phyloP scores from a whole-genome alignment of 1,140 invertebrate species.

The Eurosta solidaginis region DNA sequence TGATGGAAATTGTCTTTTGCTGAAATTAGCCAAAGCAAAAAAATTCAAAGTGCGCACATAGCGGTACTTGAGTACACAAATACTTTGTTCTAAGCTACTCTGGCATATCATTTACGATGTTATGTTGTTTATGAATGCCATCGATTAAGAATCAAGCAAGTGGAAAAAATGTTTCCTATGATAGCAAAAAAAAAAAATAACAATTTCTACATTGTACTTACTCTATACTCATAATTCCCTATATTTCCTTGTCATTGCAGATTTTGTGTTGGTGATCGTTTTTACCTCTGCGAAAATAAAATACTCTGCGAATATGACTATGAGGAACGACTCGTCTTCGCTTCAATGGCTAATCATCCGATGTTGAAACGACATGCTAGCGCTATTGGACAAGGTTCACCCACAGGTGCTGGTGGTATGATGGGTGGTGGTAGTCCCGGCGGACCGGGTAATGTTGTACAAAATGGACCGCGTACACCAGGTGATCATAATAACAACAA shows the following conservation, averaged over 20 bases:
- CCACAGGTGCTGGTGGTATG: slow-evolving; percentile 42
- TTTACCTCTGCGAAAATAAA: slow-evolving; percentile 96
- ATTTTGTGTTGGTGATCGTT: slow-evolving; percentile 95
- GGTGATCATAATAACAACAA: slow-evolving; percentile 58
- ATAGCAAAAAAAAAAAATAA: not conserved
- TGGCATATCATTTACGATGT: not conserved
- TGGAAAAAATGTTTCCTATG: slow-evolving; percentile 54
- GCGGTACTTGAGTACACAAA: not conserved
- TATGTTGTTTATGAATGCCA: not conserved
- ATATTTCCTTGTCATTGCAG: slow-evolving; percentile 63
- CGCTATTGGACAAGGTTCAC: slow-evolving; percentile 53
- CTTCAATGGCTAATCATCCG: slow-evolving; percentile 89
- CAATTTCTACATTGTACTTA: not conserved
- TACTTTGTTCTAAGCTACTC: not conserved
- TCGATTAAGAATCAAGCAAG: slow-evolving; percentile 43
- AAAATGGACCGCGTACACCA: slow-evolving; percentile 44
- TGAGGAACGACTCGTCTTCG: slow-evolving; percentile 88
- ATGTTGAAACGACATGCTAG: slow-evolving; percentile 85
- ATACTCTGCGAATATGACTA: slow-evolving; percentile 98
- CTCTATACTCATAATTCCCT: not conserved
- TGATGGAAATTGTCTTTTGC: not conserved
- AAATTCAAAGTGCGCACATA: not conserved
- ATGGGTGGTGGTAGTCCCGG: slow-evolving; percentile 37
- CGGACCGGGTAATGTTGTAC: slow-evolving; percentile 35
- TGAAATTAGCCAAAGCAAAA: not conserved